Conservation (phyloP, 2,113 vertebrate species). For the Saguinus midas region DNA sequence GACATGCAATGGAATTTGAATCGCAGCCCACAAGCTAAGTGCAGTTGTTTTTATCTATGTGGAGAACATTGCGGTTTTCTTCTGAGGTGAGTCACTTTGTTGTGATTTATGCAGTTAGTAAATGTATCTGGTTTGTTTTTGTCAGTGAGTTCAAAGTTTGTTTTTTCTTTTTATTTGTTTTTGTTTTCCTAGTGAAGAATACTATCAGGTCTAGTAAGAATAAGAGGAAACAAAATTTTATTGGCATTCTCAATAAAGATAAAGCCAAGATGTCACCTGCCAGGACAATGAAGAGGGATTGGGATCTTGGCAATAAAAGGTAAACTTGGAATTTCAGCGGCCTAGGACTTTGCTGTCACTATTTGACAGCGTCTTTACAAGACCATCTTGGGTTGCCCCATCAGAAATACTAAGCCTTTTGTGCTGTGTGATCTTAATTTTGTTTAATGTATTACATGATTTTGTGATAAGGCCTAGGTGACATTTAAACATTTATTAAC, state of each 20-base stretch:
- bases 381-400: constrained; percentile 15
- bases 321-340: constrained; percentile 39
- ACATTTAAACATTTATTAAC: constrained; percentile 54
- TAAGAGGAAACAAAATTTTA: constrained; percentile 57
- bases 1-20: constrained; percentile 80
- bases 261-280: constrained; percentile 69
- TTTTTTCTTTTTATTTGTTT: neutral
- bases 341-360: neutral
- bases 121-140: constrained; percentile 83
- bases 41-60: constrained; percentile 82
- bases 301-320: constrained; percentile 38
- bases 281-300: constrained; percentile 52
- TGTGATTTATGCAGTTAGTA: constrained; percentile 81
- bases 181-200: constrained; percentile 58
- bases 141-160: constrained; percentile 68
- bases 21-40: constrained; percentile 76
- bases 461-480: constrained; percentile 66
- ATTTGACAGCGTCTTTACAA: constrained; percentile 60
- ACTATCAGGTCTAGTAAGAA: constrained; percentile 20
- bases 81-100: constrained; percentile 82
- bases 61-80: constrained; percentile 79
- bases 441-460: constrained; percentile 53
- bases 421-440: constrained; percentile 51
- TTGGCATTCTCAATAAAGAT: constrained; percentile 70
- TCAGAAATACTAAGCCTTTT: constrained; percentile 59